Conservation (phyloP, 2,113 vertebrate genomes). For the Paradoxurus hermaphroditus region DNA sequence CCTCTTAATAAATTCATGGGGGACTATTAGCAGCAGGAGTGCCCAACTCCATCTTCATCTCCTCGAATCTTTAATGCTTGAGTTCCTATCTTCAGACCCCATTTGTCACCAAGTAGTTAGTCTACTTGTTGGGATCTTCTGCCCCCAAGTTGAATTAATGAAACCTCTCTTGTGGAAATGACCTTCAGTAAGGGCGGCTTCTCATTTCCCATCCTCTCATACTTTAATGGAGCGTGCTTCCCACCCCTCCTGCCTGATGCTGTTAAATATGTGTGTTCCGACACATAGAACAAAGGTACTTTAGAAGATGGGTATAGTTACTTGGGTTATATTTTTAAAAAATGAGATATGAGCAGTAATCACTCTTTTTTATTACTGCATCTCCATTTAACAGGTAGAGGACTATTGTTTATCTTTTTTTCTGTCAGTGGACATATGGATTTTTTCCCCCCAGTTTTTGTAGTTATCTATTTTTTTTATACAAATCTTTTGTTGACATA, state of each 20-base stretch:
- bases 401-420: background rate
- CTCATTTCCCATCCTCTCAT: conserved; percentile 26
- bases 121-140: background rate
- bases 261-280: background rate
- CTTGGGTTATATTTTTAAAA: background rate
- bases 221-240: background rate
- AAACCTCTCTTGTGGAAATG: background rate
- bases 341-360: background rate
- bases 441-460: background rate
- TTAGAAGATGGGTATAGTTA: background rate
- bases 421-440: background rate
- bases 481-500: background rate
- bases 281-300: background rate
- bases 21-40: background rate
- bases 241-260: background rate
- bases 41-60: background rate
- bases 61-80: background rate
- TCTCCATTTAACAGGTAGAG: background rate
- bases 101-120: conserved; percentile 25
- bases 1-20: background rate
- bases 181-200: conserved; percentile 34
- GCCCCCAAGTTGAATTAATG: conserved; percentile 1
- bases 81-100: background rate
- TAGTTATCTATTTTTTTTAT: background rate
- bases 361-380: background rate